A percentile compares a stretch with the other conserved stretches of the same genome.
Evolutionary conservation across 1,140 invertebrate species (phyloP).

Genomic region (Nylanderia fulva): DNA sequence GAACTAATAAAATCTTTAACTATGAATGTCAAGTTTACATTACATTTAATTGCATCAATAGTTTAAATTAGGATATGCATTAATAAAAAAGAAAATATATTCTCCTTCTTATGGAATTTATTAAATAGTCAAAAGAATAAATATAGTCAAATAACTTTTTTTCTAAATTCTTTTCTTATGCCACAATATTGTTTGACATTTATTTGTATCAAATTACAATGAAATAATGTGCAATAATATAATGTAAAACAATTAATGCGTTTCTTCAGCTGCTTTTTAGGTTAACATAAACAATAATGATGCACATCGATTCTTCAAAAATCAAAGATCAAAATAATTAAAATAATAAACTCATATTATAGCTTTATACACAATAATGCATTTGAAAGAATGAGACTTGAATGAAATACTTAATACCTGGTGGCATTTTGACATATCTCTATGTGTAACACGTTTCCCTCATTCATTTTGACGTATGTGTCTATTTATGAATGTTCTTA

Average conservation of each 20-base stretch:
- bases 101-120: background rate
- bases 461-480: conserved; percentile 48
- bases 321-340: background rate
- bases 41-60: background rate
- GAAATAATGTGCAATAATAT: too few species aligned
- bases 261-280: background rate
- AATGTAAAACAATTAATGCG: background rate
- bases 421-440: conserved; percentile 80
- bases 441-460: conserved; percentile 72
- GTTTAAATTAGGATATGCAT: background rate
- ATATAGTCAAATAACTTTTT: background rate
- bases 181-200: background rate
- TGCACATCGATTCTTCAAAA: background rate
- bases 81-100: background rate
- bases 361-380: background rate
- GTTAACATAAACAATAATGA: conserved; percentile 1
- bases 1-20: background rate
- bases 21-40: background rate
- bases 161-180: background rate
- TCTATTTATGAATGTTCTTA: background rate
- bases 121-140: background rate
- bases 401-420: conserved; percentile 71
- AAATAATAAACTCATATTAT: background rate
- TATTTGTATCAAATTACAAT: background rate
- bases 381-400: background rate